Base-by-base conservation (phyloP, 2,113 vertebrate species). In the Lophotis ruficrista region DNA sequence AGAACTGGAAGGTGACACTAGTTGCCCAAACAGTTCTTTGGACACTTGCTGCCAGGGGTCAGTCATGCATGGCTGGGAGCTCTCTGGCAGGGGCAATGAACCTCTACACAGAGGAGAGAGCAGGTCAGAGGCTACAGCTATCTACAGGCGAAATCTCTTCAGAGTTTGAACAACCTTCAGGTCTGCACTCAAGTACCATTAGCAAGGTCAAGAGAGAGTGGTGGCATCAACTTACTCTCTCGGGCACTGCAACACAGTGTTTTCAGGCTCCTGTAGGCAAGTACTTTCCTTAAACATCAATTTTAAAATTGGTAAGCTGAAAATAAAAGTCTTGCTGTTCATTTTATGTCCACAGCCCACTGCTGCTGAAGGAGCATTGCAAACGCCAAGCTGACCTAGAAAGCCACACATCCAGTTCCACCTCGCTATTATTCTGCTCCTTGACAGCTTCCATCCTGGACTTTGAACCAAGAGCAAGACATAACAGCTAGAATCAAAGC, bases 21-120 rank as follows among this genome's bases (percentile, higher is more conserved):
- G 12, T 12, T 71, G 51, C 61, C 10, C 76, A 38, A 80, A 54
- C 15, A 75, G 28, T 12, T 43, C 16, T 62, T 70, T 54, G 68
- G 51, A 21, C 10, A 14, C 4, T 5, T 21, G 12, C 33, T 56
- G 14, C 54, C 41, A n/a, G 18, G 8, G 9, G 1, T 8, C 2
- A 4, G 33, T 53, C 27, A 10, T 33, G n/a, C 14, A 15, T 0
- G 2, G 28, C 25, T 45, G 41, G 9, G 8, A 1, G 4, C 15
- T 45, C 70, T 71, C 37, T 35, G 43, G 27, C 41, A 48, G 1
- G 0, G 16, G 33, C 3, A 7, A 72, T 64, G 33, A 21, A 33
- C 2, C 4, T 28, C 38, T 16, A 3, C 4, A 20, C 22, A 56
- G 37, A 53, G 9, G 8, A 65, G 28, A 35, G 7, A 70, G n/a